Percentiles rank a stretch among this genome's conserved stretches.
Conservation (phyloP, 2,797 vertebrate genomes). For the Darevskia mixta region DNA sequence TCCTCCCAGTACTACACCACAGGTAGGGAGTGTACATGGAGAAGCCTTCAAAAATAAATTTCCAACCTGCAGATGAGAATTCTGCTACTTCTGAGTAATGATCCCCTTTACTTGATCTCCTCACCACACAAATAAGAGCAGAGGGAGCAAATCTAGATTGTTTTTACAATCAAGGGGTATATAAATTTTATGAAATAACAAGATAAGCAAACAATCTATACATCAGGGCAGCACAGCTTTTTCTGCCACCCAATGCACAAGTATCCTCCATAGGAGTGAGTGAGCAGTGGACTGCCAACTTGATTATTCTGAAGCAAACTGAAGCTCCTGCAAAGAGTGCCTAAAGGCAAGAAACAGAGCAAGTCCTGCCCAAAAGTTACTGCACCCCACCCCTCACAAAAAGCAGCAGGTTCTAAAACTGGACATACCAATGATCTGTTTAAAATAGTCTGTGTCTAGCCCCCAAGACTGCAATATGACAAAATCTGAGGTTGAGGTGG, state of each 20-base stretch:
- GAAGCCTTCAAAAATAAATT: constrained; percentile 6
- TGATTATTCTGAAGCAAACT: neutral
- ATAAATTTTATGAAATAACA: no score
- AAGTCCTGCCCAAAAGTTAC: neutral
- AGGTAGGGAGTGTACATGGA: neutral
- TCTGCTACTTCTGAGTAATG: neutral
- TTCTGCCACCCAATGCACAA: no score
- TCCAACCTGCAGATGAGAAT: neutral
- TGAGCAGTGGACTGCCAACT: neutral
- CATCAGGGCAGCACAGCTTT: neutral
- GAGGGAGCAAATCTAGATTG: neutral
- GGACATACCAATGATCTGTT: neutral
- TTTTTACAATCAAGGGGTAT: no score
- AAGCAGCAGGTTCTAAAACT: neutral
- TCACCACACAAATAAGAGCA: neutral
- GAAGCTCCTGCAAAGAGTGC: neutral
- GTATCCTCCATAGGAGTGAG: neutral
- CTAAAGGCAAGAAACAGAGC: neutral
- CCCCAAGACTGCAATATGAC: neutral
- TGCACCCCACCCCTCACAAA: neutral
- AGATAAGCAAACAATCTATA: no score
- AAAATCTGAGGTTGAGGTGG: neutral
- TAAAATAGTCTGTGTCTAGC: neutral
- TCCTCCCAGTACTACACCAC: neutral
- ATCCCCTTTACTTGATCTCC: neutral